A percentile compares a stretch with the other conserved stretches of the same genome.
Conservation (phyloP, 2,797 vertebrate species). For the Coilia nasus region DNA sequence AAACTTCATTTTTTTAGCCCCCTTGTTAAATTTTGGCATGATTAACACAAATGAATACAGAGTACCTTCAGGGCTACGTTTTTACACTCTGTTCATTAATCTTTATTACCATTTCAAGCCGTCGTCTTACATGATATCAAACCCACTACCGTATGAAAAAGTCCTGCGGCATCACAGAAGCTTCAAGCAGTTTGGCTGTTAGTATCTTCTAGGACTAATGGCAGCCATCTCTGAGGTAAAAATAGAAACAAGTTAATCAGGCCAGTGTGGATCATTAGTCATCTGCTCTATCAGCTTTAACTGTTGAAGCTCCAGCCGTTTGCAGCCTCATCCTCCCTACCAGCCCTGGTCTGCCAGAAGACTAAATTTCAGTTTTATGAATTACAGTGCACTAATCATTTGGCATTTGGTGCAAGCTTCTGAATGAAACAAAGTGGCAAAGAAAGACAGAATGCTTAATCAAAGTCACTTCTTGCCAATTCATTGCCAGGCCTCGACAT, state of each 20-base stretch:
- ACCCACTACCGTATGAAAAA: background rate
- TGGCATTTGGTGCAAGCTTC: too few species aligned
- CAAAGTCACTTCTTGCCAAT: background rate
- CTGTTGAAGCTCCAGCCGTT: background rate
- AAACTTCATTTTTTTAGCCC: background rate
- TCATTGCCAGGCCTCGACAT: background rate
- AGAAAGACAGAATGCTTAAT: background rate
- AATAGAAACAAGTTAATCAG: slow-evolving; percentile 17
- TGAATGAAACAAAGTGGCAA: too few species aligned
- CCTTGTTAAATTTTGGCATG: background rate
- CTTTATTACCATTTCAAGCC: background rate
- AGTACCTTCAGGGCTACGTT: background rate
- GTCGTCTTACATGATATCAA: background rate
- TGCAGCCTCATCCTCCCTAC: too few species aligned
- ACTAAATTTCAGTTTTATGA: too few species aligned
- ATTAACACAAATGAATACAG: slow-evolving; percentile 7
- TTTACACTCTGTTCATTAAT: background rate
- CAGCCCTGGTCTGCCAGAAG: too few species aligned
- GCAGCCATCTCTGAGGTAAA: background rate
- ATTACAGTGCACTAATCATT: too few species aligned
- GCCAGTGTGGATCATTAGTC: slow-evolving; percentile 10
- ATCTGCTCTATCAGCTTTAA: background rate
- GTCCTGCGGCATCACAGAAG: background rate
- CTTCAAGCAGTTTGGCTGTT: background rate
- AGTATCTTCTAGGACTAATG: background rate